Conservation (phyloP, 2,797 vertebrate genomes). For the Chelidonichthys spinosus region DNA sequence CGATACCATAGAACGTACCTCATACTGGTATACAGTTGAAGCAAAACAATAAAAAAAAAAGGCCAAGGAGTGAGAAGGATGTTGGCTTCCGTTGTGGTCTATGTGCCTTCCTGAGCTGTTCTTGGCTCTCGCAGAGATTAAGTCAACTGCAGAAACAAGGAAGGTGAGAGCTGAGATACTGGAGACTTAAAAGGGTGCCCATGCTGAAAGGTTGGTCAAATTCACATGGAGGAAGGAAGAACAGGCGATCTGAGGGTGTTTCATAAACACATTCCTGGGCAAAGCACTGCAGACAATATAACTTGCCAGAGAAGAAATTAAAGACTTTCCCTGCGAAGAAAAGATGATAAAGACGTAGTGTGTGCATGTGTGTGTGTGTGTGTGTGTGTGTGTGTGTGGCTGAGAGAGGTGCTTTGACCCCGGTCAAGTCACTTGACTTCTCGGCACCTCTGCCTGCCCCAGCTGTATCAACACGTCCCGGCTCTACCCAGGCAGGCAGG, state of each 20-base stretch:
- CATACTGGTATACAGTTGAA: slow-evolving; percentile 52
- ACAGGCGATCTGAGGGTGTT: slow-evolving; percentile 63
- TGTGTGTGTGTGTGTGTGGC: slow-evolving; percentile 29
- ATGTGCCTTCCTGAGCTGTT: slow-evolving; percentile 74
- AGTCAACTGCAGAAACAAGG: slow-evolving; percentile 73
- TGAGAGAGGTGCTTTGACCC: slow-evolving; percentile 76
- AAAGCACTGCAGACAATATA: slow-evolving; percentile 51
- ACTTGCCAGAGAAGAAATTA: slow-evolving; percentile 33
- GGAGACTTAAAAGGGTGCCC: slow-evolving; percentile 57
- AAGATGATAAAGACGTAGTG: slow-evolving; percentile 45
- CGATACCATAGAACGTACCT: slow-evolving; percentile 39
- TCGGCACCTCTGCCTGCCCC: slow-evolving; percentile 76
- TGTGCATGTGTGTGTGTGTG: not conserved
- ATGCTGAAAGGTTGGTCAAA: slow-evolving; percentile 65
- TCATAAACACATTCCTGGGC: slow-evolving; percentile 65
- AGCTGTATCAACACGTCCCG: slow-evolving; percentile 83
- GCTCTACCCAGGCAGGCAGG: slow-evolving; percentile 52
- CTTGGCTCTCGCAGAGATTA: slow-evolving; percentile 70
- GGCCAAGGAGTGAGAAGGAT: slow-evolving; percentile 55
- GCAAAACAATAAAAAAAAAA: slow-evolving; percentile 39
- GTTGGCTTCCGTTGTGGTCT: slow-evolving; percentile 73
- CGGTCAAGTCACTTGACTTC: slow-evolving; percentile 84
- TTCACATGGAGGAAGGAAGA: slow-evolving; percentile 70
- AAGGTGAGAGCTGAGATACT: slow-evolving; percentile 72
- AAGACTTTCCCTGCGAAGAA: slow-evolving; percentile 39